These are phyloP conservation scores for Euura saliciscinereae DNA, from an alignment of 1,140 invertebrate genomes.

Conservation along the genomic window DNA sequence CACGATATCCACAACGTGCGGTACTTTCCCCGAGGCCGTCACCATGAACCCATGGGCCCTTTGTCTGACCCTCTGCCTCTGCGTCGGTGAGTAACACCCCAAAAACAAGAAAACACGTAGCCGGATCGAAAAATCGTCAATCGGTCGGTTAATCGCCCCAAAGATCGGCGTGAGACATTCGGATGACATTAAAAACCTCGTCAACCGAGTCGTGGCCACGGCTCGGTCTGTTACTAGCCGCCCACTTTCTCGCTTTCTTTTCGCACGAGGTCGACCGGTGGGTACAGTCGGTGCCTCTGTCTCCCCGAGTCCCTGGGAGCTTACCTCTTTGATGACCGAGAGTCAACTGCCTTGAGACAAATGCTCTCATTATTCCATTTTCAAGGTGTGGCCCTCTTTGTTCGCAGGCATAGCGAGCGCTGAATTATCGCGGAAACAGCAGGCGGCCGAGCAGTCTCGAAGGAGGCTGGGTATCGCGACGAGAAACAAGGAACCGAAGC, in stretches of 20 bases:
- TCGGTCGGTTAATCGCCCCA: not conserved
- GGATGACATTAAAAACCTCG: not conserved
- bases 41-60: slow-evolving; percentile 50
- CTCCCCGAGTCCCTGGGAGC: not conserved
- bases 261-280: slow-evolving; percentile 36
- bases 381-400: not conserved
- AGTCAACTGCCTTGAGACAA: not conserved
- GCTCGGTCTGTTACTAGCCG: not conserved
- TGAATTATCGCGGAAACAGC: slow-evolving; percentile 48
- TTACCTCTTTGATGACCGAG: not conserved
- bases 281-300: slow-evolving; percentile 10
- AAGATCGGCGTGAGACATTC: not conserved
- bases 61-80: slow-evolving; percentile 39
- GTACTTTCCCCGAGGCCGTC: slow-evolving; percentile 25
- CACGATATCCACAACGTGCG: too few relatives aligned
- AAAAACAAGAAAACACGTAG: not conserved
- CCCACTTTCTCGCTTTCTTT: slow-evolving; percentile 47
- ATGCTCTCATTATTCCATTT: too few relatives aligned
- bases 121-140: not conserved
- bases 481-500: not conserved
- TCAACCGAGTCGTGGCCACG: not conserved
- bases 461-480: slow-evolving; percentile 25
- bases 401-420: slow-evolving; percentile 40
- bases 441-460: slow-evolving; percentile 49
- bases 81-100: slow-evolving; percentile 45